A percentile compares a stretch with the other conserved stretches of the same genome.
Conservation (phyloP, 2,113 vertebrate genomes). For the Chrysochloris asiatica region DNA sequence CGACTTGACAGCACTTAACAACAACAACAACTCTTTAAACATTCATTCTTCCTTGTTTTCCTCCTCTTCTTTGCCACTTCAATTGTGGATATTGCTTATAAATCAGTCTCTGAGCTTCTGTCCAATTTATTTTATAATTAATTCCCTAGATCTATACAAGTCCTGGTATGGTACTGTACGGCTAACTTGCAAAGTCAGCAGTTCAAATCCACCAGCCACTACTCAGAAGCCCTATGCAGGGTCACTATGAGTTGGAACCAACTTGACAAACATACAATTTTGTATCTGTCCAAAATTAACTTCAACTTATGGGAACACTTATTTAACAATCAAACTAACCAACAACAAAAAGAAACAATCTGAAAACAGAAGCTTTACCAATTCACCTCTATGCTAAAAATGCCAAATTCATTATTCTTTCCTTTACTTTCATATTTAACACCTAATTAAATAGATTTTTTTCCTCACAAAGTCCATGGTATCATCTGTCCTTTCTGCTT, state of each 20-base stretch:
- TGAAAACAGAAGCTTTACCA: slow-evolving; percentile 15
- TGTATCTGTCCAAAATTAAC: neutral
- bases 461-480: slow-evolving; percentile 7
- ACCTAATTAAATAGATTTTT: slow-evolving; percentile 23
- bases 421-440: neutral
- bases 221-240: too few species aligned
- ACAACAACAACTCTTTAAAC: too few species aligned
- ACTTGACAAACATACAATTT: too few species aligned
- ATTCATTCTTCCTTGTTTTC: neutral
- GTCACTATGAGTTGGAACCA: too few species aligned
- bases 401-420: neutral
- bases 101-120: neutral
- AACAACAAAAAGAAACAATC: neutral
- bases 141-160: neutral
- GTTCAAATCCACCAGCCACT: too few species aligned
- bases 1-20: too few species aligned
- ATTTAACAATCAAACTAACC: slow-evolving; percentile 20
- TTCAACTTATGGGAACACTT: slow-evolving; percentile 41
- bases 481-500: slow-evolving; percentile 39
- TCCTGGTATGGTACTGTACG: too few species aligned
- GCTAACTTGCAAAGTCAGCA: too few species aligned
- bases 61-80: neutral
- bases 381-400: slow-evolving; percentile 46
- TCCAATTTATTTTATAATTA: slow-evolving; percentile 33
- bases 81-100: neutral